These are phyloP conservation scores for Cettia cetti DNA, from an alignment of 2,113 vertebrate species.

Conservation along the genomic window DNA sequence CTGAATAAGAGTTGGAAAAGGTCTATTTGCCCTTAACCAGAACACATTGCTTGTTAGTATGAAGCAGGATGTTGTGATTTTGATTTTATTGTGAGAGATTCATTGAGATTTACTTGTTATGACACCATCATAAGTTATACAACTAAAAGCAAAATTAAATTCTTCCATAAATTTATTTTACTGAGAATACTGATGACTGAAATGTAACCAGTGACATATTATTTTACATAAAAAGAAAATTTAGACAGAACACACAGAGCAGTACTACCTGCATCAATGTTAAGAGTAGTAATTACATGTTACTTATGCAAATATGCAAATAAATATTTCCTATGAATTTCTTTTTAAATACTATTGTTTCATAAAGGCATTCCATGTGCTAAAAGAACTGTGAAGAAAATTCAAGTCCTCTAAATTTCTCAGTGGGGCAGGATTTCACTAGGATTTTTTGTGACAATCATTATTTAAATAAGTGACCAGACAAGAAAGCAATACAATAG, in stretches of 20 bases:
- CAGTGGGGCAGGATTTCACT: not conserved
- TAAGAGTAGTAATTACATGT: not conserved
- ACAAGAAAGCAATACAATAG: not conserved
- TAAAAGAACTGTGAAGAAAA: not conserved
- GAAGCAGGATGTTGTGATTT: not conserved
- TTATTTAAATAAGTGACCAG: not conserved
- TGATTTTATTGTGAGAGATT: not conserved
- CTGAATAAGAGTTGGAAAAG: not conserved
- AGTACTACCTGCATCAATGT: not conserved
- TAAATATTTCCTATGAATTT: not conserved
- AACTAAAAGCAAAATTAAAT: not conserved
- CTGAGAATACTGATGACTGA: not conserved
- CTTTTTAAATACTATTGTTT: not conserved
- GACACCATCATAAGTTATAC: not conserved
- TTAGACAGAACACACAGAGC: not conserved
- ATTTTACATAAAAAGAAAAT: not conserved
- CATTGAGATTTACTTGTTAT: not conserved
- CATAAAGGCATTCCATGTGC: not conserved
- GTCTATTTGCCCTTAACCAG: not conserved
- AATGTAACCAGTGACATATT: not conserved
- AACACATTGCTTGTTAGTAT: conserved; percentile 1
- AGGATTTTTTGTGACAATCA: not conserved
- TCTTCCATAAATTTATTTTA: not conserved
- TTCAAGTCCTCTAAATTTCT: not conserved
- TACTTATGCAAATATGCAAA: not conserved